Percentiles rank a stretch among this genome's conserved stretches.
phyloP scores from a whole-genome alignment of 2,888 invertebrate genomes.

The Strigamia crassipes region DNA sequence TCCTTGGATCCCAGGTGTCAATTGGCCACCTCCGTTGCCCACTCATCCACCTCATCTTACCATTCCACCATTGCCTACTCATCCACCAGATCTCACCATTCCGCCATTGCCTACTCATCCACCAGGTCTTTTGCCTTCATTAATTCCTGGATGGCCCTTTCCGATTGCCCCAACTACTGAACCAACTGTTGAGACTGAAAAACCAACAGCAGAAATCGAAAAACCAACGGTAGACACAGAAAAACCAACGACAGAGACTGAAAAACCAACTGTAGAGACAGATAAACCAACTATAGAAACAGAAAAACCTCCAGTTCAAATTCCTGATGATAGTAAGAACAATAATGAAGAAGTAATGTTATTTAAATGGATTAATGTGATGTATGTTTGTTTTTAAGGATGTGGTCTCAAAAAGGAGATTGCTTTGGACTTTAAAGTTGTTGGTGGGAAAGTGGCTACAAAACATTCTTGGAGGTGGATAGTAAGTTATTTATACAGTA shows the following conservation, averaged over 20 bases:
- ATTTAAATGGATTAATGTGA: too few species aligned
- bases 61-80: constrained; percentile 17
- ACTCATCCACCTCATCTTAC: constrained; percentile 16
- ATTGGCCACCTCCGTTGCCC: constrained; percentile 15
- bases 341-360: too few species aligned
- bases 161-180: background rate
- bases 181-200: background rate
- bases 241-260: too few species aligned
- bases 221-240: too few species aligned
- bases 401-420: constrained; percentile 15
- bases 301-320: too few species aligned
- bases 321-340: too few species aligned
- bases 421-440: constrained; percentile 64
- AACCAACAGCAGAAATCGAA: too few species aligned
- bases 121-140: background rate
- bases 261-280: too few species aligned
- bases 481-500: constrained; percentile 54
- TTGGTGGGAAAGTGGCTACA: constrained; percentile 80
- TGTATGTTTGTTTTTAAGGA: background rate
- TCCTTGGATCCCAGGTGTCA: background rate
- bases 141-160: background rate
- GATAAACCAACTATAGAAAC: too few species aligned
- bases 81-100: constrained; percentile 3
- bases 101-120: constrained; percentile 34
- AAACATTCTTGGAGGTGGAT: constrained; percentile 82